Percentiles rank a stretch among this genome's conserved stretches.
Conservation (phyloP, 2,797 vertebrate genomes). For the Brachyrhaphis roseni region DNA sequence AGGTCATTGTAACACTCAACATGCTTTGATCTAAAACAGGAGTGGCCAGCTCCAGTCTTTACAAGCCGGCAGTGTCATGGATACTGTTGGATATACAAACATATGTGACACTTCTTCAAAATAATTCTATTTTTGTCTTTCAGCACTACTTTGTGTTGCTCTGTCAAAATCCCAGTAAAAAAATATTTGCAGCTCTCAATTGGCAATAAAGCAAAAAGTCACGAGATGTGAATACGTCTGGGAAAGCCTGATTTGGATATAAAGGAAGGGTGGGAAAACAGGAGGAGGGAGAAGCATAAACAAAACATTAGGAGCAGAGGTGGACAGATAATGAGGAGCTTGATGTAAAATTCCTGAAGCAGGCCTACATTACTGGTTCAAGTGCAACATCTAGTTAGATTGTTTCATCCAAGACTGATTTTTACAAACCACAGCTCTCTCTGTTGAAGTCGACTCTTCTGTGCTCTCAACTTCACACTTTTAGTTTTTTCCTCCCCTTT, state of each 20-base stretch:
- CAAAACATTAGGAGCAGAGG: conserved; percentile 43
- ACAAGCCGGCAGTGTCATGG: background rate
- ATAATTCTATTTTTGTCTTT: background rate
- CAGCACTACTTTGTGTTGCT: background rate
- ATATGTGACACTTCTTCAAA: background rate
- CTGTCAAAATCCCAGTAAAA: background rate
- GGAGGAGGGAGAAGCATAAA: conserved; percentile 11
- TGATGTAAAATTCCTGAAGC: conserved; percentile 38
- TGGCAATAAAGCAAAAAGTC: background rate
- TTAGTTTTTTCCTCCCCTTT: background rate
- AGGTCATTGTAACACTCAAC: background rate
- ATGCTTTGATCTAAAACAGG: background rate
- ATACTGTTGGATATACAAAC: background rate
- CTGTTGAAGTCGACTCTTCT: conserved; percentile 7
- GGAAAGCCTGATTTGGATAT: conserved; percentile 33
- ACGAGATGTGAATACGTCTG: background rate
- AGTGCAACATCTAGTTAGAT: conserved; percentile 21
- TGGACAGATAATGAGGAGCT: conserved; percentile 34
- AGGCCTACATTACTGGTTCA: conserved; percentile 32
- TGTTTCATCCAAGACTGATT: conserved; percentile 31
- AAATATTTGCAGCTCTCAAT: background rate
- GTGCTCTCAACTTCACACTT: conserved; percentile 11
- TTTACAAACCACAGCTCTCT: conserved; percentile 29
- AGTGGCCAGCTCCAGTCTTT: background rate
- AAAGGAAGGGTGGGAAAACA: conserved; percentile 6